phyloP scores from a whole-genome alignment of 1,140 invertebrate species.

The Charaxes varanes region DNA sequence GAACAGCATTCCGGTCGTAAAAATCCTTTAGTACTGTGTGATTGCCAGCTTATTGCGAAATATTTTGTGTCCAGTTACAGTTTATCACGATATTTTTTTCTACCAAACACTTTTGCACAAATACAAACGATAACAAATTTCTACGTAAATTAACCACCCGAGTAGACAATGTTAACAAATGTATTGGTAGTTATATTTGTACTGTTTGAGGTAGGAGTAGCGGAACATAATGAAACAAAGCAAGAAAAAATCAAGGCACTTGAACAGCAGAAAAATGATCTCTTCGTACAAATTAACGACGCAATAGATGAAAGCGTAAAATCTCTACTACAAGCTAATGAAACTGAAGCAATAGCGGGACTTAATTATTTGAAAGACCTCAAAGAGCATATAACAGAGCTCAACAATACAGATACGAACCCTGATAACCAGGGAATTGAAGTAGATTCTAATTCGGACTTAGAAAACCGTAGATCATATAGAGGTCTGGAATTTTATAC shows the following conservation, averaged over 20 bases:
- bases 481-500: conserved; percentile 6
- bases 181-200: background rate
- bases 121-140: no score
- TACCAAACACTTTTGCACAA: background rate
- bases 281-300: conserved; percentile 34
- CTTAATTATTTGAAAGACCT: conserved; percentile 32
- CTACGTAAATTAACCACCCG: no score
- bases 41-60: conserved; percentile 3
- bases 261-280: conserved; percentile 30
- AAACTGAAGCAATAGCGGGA: conserved; percentile 27
- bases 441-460: conserved; percentile 3
- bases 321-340: conserved; percentile 29
- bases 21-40: background rate
- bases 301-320: conserved; percentile 39
- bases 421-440: conserved; percentile 11
- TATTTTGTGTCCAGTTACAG: conserved; percentile 1
- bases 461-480: conserved; percentile 15
- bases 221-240: background rate
- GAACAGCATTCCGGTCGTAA: background rate
- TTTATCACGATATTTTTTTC: background rate
- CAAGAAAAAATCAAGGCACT: conserved; percentile 22
- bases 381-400: conserved; percentile 28
- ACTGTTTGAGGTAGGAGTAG: background rate
- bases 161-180: background rate
- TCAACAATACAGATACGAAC: conserved; percentile 15